Evolutionary conservation across 1,140 invertebrate genomes (phyloP).

Genomic region (Drosophila nasuta): DNA sequence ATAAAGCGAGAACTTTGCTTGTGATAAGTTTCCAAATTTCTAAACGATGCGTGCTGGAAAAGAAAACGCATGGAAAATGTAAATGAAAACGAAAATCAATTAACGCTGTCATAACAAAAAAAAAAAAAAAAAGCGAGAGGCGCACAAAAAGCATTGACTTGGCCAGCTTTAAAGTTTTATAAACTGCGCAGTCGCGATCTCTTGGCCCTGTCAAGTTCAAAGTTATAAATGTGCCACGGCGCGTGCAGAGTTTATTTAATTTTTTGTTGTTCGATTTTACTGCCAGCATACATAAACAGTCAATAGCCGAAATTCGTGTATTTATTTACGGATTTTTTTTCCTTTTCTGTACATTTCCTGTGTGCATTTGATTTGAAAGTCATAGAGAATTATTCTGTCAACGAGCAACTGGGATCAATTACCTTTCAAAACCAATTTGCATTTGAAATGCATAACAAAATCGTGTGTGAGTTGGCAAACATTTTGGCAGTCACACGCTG

Average conservation of each 20-base stretch:
- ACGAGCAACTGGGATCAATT: constrained; percentile 61
- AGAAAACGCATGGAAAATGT: constrained; percentile 32
- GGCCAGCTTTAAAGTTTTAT: neutral
- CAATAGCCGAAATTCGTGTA: constrained; percentile 31
- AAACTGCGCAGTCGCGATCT: constrained; percentile 22
- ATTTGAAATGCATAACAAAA: constrained; percentile 81
- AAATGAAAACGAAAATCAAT: constrained; percentile 76
- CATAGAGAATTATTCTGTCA: constrained; percentile 72
- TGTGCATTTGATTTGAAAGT: constrained; percentile 68
- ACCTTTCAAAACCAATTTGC: constrained; percentile 81
- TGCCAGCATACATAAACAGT: constrained; percentile 65
- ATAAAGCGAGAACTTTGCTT: constrained; percentile 18
- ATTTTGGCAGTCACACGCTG: constrained; percentile 64
- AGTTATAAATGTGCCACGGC: constrained; percentile 71
- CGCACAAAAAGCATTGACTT: neutral
- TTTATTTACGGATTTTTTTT: neutral
- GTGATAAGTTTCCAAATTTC: constrained; percentile 40
- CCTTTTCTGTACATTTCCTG: constrained; percentile 53
- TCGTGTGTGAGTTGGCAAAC: constrained; percentile 59
- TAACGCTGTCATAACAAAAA: constrained; percentile 70
- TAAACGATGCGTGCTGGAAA: constrained; percentile 31
- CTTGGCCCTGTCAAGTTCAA: constrained; percentile 70
- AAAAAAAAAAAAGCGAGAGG: constrained; percentile 30
- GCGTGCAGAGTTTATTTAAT: constrained; percentile 76
- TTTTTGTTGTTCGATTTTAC: constrained; percentile 30